These are phyloP conservation scores for Hipposideros larvatus DNA, from an alignment of 2,797 vertebrate genomes.

Conservation along the genomic window DNA sequence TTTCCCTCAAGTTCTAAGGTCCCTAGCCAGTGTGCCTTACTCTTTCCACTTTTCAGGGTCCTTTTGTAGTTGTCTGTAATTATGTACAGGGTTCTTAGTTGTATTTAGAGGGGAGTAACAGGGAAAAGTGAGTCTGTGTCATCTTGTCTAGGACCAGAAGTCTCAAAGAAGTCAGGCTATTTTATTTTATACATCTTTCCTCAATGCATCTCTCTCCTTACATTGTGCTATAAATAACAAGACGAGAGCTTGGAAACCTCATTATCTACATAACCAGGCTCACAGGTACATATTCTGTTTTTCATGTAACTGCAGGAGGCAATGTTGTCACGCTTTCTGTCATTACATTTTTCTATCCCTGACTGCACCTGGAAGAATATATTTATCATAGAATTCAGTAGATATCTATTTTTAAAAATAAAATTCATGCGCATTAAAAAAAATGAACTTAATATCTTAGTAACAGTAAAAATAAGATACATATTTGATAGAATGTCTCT, in stretches of 20 bases:
- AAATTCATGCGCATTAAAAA: background rate
- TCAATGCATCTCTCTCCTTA: background rate
- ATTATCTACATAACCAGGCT: background rate
- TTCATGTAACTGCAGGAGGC: background rate
- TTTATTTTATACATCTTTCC: background rate
- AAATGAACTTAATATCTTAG: background rate
- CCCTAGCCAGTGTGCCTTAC: background rate
- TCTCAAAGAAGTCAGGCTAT: background rate
- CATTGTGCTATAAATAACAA: background rate
- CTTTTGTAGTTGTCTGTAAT: background rate
- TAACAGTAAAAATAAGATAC: conserved; percentile 16
- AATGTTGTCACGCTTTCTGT: background rate
- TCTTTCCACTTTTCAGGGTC: background rate
- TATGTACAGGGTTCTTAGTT: background rate
- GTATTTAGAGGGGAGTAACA: background rate
- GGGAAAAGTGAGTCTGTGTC: background rate
- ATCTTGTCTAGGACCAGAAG: background rate
- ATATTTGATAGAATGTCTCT: background rate
- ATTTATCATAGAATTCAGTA: background rate
- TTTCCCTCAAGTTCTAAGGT: background rate
- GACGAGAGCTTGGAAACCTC: background rate
- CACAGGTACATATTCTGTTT: background rate
- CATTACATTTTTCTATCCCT: background rate
- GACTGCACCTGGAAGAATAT: background rate
- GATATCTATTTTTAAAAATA: background rate